Base-by-base conservation (phyloP, 2,797 vertebrate genomes). In the Botia kubotai region DNA sequence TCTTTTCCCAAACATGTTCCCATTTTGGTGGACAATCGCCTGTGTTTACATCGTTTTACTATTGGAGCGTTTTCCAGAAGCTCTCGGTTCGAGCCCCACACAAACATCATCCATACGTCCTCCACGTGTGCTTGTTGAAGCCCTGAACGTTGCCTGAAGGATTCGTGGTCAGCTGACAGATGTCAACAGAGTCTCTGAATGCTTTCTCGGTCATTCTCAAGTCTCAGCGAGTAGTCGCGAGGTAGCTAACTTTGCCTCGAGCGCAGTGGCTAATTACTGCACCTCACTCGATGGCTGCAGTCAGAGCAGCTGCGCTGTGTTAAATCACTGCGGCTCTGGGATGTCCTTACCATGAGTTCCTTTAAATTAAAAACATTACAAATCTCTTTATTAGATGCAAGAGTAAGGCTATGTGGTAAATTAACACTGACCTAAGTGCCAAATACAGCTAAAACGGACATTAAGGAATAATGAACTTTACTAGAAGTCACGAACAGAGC, bases 1-100 rank as follows among this genome's bases (percentile, higher is more conserved):
- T n/a, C 50, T 65, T 50, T 29, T 39, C 19, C 48, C 75, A 67
- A 55, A 76, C 17, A 67, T 43, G 29, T 29, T 12, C 75, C 67
- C n/a, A n/a, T n/a, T n/a, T 57, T 39, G 29, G 33, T 16, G 8
- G 14, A 55, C 48, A 43, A 7, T 66, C 16, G 63, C 62, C n/a
- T 39, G 57, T 70, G 52, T 66, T 76, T 53, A 66, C 48, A 76
- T 75, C 19, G 19, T 73, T 26, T 46, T 43, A 62, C 21, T 53
- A 39, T 26, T 33, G 6, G 13, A 65, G 63, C 12, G 26, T 14
- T 36, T 53, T 50, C n/a, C 7, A 3, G 46, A 63, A 65, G 26
- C 60, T 65, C 46, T 65, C 17, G 4, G 19, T 39, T 63, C n/a
- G 33, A 67, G 29, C 8, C 17, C 8, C 7, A 21, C 68, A 65